Conservation (phyloP, 2,888 invertebrate species). For the Ellobium chinense region DNA sequence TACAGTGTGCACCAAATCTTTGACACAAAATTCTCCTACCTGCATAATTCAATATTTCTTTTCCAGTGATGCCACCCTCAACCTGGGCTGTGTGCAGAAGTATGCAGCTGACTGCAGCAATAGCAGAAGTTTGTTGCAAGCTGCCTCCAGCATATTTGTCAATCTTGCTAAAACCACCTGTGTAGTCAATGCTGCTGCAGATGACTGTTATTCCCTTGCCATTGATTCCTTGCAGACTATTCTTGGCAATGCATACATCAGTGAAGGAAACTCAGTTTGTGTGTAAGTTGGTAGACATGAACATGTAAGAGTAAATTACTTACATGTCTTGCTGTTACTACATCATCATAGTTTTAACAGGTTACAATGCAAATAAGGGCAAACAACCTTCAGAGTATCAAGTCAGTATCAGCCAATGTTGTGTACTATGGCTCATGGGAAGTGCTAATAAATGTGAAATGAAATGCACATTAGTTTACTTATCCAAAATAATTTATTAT, state of each 20-base stretch:
- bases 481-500: too few relatives aligned
- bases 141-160: background rate
- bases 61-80: constrained; percentile 9
- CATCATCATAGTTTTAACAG: too few relatives aligned
- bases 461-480: too few relatives aligned
- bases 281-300: constrained; percentile 38
- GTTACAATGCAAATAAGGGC: too few relatives aligned
- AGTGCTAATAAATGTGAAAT: too few relatives aligned
- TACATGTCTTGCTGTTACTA: too few relatives aligned
- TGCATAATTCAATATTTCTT: background rate
- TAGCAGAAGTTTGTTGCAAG: background rate
- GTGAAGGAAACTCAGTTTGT: constrained; percentile 22
- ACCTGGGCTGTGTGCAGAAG: constrained; percentile 21
- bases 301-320: too few relatives aligned
- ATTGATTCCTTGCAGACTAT: constrained; percentile 43
- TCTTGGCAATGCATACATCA: constrained; percentile 35
- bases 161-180: constrained; percentile 12
- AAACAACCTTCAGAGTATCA: too few relatives aligned
- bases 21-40: too few relatives aligned
- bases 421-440: too few relatives aligned
- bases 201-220: constrained; percentile 43
- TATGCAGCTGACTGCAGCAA: background rate
- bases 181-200: constrained; percentile 19
- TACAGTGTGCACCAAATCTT: too few relatives aligned
- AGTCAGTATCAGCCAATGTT: too few relatives aligned